Conservation (phyloP, 2,113 vertebrate species). For the Conger conger region DNA sequence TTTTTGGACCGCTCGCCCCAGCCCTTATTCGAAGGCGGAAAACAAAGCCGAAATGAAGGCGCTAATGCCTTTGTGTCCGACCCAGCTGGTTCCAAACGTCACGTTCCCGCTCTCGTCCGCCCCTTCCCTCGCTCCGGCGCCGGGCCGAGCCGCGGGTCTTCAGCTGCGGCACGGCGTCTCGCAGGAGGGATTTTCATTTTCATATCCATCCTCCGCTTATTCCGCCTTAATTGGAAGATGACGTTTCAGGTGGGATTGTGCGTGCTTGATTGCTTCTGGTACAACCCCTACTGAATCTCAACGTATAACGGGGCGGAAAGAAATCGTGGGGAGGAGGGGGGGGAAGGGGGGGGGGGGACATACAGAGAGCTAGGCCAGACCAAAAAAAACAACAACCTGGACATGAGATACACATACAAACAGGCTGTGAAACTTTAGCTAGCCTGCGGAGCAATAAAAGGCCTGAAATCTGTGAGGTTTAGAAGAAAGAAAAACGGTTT, state of each 20-base stretch:
- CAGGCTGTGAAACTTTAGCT: slow-evolving; percentile 34
- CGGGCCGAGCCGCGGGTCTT: background rate
- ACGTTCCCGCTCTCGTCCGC: background rate
- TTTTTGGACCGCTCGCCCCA: slow-evolving; percentile 72
- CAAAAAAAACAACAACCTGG: slow-evolving; percentile 22
- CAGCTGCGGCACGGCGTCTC: slow-evolving; percentile 24
- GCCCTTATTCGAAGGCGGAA: slow-evolving; percentile 78
- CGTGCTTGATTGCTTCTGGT: slow-evolving; percentile 46
- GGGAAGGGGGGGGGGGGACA: background rate
- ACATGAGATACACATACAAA: slow-evolving; percentile 35
- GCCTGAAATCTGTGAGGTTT: slow-evolving; percentile 88
- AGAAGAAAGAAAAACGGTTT: slow-evolving; percentile 91
- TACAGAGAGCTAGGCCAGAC: background rate
- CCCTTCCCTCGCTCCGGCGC: background rate
- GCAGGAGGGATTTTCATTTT: slow-evolving; percentile 39
- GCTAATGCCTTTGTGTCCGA: slow-evolving; percentile 73
- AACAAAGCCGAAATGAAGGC: slow-evolving; percentile 83
- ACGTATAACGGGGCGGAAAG: slow-evolving; percentile 2
- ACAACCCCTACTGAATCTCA: slow-evolving; percentile 34
- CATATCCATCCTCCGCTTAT: slow-evolving; percentile 1
- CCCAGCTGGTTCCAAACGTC: slow-evolving; percentile 44
- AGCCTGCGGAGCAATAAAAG: slow-evolving; percentile 76
- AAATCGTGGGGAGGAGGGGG: slow-evolving; percentile 21
- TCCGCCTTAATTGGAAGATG: slow-evolving; percentile 35
- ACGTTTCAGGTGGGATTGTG: slow-evolving; percentile 31